Conservation (phyloP, 2,888 invertebrate species). For the Nomada hirtipes region DNA sequence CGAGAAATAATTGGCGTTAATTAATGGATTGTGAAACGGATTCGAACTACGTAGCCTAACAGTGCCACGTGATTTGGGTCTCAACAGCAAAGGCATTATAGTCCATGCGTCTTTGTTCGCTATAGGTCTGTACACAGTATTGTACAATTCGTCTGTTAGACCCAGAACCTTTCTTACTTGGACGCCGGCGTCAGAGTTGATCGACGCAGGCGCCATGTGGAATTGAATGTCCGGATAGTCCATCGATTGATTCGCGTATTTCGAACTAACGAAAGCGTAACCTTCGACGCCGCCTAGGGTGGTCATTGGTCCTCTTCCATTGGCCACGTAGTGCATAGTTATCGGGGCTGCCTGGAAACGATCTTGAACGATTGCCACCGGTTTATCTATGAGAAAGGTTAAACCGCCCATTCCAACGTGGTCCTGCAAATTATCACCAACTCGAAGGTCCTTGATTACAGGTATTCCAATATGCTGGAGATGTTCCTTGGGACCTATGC, state of each 20-base stretch:
- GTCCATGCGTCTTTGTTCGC: constrained; percentile 93
- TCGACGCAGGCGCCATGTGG: constrained; percentile 96
- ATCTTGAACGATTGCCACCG: constrained; percentile 93
- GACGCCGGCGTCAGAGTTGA: constrained; percentile 91
- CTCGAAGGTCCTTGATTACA: constrained; percentile 90
- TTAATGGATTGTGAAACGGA: constrained; percentile 94
- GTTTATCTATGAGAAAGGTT: constrained; percentile 92
- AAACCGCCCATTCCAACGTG: constrained; percentile 95
- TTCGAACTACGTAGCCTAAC: constrained; percentile 91
- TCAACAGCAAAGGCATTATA: constrained; percentile 92
- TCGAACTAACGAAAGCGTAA: constrained; percentile 94
- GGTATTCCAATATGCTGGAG: constrained; percentile 89
- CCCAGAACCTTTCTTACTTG: constrained; percentile 92
- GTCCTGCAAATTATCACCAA: constrained; percentile 93
- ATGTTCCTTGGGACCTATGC: constrained; percentile 91
- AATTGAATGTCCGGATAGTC: constrained; percentile 96
- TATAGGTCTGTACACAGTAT: constrained; percentile 92
- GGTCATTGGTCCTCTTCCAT: constrained; percentile 94
- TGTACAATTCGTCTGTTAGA: constrained; percentile 91
- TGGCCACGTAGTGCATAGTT: constrained; percentile 92
- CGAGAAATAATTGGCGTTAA: constrained; percentile 96
- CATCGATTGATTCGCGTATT: constrained; percentile 91
- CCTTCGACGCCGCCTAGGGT: constrained; percentile 95
- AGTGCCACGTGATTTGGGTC: constrained; percentile 92
- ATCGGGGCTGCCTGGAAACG: constrained; percentile 91